phyloP scores from a whole-genome alignment of 2,113 vertebrate genomes.

The Mohoua ochrocephala region DNA sequence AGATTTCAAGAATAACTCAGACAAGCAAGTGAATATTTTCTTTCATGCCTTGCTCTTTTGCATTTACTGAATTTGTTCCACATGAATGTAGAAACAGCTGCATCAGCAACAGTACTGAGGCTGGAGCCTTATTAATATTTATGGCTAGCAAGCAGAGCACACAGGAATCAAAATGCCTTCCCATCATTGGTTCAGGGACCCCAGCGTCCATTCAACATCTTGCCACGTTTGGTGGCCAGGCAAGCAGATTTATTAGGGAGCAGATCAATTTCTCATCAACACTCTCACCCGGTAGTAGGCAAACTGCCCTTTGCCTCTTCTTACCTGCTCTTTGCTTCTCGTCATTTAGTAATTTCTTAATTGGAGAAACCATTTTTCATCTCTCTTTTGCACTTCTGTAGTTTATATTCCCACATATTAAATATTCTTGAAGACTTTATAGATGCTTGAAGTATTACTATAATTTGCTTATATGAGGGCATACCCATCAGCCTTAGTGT shows the following conservation, averaged over 20 bases:
- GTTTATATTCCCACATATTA: background rate
- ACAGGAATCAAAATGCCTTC: background rate
- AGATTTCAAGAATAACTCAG: constrained; percentile 5
- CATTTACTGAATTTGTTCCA: constrained; percentile 50
- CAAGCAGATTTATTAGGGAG: background rate
- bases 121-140: constrained; percentile 52
- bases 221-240: background rate
- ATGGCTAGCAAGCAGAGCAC: background rate
- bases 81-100: constrained; percentile 51
- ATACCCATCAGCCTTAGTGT: background rate
- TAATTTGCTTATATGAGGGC: background rate
- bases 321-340: background rate
- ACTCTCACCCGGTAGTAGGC: background rate
- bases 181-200: background rate
- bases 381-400: background rate
- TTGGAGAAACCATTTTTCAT: background rate
- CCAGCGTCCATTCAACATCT: background rate
- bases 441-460: background rate
- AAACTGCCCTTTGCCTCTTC: background rate
- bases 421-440: background rate
- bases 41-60: constrained; percentile 32
- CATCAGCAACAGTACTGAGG: constrained; percentile 15
- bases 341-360: background rate
- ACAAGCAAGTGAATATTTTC: constrained; percentile 1
- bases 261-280: constrained; percentile 24